phyloP scores from a whole-genome alignment of 2,888 invertebrate genomes.

The Frankliniella intonsa region DNA sequence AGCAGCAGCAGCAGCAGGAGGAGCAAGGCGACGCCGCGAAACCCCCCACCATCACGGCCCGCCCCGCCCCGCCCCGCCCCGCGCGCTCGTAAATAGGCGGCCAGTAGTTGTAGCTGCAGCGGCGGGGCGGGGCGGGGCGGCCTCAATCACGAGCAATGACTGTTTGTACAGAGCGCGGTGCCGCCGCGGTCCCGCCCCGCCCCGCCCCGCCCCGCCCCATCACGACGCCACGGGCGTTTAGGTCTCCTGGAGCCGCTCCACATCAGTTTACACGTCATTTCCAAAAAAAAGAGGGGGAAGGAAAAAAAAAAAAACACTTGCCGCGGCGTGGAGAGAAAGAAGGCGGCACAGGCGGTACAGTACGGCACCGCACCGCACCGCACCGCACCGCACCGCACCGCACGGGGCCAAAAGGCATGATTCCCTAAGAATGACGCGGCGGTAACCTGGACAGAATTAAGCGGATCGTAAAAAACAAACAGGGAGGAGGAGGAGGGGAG shows the following conservation, averaged over 20 bases:
- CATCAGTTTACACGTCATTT: constrained; percentile 23
- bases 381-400: not conserved
- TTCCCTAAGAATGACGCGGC: not conserved
- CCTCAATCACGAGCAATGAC: constrained; percentile 19
- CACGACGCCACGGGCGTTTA: constrained; percentile 12
- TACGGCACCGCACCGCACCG: not conserved
- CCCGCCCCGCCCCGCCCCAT: not conserved
- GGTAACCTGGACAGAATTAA: constrained; percentile 1
- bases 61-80: too few relatives aligned
- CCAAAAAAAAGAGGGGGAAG: not conserved
- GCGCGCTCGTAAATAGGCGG: too few relatives aligned
- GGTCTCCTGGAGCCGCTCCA: not conserved
- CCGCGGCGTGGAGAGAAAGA: not conserved
- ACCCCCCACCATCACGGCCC: not conserved
- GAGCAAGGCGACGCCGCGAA: not conserved
- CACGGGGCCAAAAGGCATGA: not conserved
- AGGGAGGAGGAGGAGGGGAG: not conserved
- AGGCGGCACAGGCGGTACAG: not conserved
- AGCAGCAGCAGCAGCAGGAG: not conserved
- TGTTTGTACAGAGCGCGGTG: constrained; percentile 6
- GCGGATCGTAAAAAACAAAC: constrained; percentile 14
- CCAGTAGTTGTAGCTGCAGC: too few relatives aligned
- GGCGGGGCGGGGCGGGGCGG: not conserved
- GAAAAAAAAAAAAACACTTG: not conserved
- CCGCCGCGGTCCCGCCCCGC: not conserved